A percentile compares a stretch with the other conserved stretches of the same genome.
phyloP scores from a whole-genome alignment of 2,888 invertebrate species.

The Bhutanitis thaidina region DNA sequence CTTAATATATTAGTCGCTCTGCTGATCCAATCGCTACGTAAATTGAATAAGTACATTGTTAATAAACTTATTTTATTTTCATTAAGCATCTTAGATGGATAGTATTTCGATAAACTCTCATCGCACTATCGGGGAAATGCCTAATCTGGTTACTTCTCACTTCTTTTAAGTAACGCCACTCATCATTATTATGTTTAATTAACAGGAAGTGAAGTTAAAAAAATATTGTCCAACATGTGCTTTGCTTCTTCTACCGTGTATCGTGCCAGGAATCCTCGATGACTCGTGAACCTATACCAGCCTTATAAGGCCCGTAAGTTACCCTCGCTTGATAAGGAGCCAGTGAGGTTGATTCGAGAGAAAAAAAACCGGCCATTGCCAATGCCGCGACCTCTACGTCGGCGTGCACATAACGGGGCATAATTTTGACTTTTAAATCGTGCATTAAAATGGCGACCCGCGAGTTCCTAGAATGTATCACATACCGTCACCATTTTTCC shows the following conservation, averaged over 20 bases:
- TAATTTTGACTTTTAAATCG: constrained; percentile 49
- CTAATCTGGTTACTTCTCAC: no score
- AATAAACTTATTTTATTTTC: no score
- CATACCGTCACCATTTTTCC: constrained; percentile 16
- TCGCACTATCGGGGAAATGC: no score
- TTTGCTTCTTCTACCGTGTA: background rate
- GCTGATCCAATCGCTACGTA: no score
- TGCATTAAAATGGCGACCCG: constrained; percentile 6
- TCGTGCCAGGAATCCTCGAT: background rate
- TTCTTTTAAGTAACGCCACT: no score
- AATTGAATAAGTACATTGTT: no score
- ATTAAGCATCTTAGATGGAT: no score
- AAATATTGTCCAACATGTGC: no score
- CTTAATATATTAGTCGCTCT: no score
- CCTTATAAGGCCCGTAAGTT: constrained; percentile 51
- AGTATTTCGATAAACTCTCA: no score
- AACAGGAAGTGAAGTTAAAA: no score
- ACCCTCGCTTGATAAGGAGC: constrained; percentile 56
- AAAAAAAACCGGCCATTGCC: constrained; percentile 55
- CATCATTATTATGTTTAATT: no score
- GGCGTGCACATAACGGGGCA: constrained; percentile 31
- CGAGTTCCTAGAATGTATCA: constrained; percentile 14
- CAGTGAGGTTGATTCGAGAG: constrained; percentile 52
- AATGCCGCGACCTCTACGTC: constrained; percentile 50
- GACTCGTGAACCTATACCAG: constrained; percentile 22